These are phyloP conservation scores for Prionailurus viverrinus DNA, from an alignment of 2,113 vertebrate species.

Conservation along the genomic window DNA sequence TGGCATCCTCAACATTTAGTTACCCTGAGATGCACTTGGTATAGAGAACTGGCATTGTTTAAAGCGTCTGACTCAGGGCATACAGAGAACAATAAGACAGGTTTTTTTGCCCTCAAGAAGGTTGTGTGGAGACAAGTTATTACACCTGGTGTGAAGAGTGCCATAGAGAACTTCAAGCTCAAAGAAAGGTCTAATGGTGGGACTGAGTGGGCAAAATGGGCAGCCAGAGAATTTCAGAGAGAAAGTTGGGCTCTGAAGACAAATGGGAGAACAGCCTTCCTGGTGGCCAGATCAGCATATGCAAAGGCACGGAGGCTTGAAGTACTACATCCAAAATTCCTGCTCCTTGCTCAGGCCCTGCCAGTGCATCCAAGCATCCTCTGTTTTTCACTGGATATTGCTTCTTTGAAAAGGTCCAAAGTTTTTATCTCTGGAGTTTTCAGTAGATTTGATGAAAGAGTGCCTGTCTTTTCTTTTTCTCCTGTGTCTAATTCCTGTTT, in stretches of 20 bases:
- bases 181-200: not conserved
- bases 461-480: not conserved
- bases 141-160: not conserved
- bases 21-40: not conserved
- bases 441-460: not conserved
- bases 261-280: not conserved
- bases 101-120: not conserved
- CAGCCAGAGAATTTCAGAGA: not conserved
- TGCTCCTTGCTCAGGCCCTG: not conserved
- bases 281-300: not conserved
- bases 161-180: not conserved
- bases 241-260: not conserved
- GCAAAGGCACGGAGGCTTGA: not conserved
- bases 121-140: not conserved
- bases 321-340: not conserved
- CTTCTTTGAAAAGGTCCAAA: not conserved
- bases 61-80: not conserved
- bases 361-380: not conserved
- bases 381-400: not conserved
- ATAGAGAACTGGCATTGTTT: not conserved
- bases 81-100: not conserved
- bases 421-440: not conserved
- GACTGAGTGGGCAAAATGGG: fast-evolving
- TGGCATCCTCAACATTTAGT: not conserved
- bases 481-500: not conserved